Base-by-base conservation (phyloP, 2,888 invertebrate genomes). In the Drosophila paracracens region DNA sequence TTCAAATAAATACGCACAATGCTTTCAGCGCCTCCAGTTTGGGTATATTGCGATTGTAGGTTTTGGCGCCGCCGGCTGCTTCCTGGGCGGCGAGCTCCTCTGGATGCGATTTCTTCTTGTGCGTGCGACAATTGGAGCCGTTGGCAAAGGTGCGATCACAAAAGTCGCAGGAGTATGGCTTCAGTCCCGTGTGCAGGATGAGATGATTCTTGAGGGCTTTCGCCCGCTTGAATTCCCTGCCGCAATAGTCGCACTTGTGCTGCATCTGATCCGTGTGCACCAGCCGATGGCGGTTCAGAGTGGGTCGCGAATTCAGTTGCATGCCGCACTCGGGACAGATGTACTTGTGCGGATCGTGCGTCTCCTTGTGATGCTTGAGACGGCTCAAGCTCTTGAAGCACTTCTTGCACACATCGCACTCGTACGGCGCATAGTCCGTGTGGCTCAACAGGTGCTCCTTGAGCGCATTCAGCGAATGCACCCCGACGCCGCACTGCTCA, bases 381-480 rank as follows among this genome's bases (percentile, higher is more conserved):
- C 92, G 86, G n/a, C 84, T 83, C 48, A 89, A 79, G 72, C 91
- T 93, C 72, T 93, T 93, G 58, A 93, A 93, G 50, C 90, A 91
- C 61, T 93, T 93, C 35, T 92, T 91, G 82, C 93, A 93, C 27
- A 93, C 93, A 6, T 93, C 91, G 73, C 94, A 94, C 63, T 93
- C 92, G 78, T 92, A 94, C 0, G 94, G 94, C 0, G 93, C 92
- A 13, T 93, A 93, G n/a, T 94, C 94, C 21, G 93, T 94, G 72
- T 94, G 94, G 35, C 92, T 93, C 0, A 94, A 90, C 76, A 94
- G 92, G 73, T 94, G 94, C 70, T 94, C 94, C 72, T 94, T 94
- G 2, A 94, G 87, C 5, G 94, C 93, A 7, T 93, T 93, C 70
- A 93, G 93, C 4, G 94, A 93, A 2, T 93, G 93, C 53, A 94